Percentiles rank a stretch among this genome's conserved stretches.
Conservation (phyloP, 2,797 vertebrate species). For the Heteromormyrus szaboi region DNA sequence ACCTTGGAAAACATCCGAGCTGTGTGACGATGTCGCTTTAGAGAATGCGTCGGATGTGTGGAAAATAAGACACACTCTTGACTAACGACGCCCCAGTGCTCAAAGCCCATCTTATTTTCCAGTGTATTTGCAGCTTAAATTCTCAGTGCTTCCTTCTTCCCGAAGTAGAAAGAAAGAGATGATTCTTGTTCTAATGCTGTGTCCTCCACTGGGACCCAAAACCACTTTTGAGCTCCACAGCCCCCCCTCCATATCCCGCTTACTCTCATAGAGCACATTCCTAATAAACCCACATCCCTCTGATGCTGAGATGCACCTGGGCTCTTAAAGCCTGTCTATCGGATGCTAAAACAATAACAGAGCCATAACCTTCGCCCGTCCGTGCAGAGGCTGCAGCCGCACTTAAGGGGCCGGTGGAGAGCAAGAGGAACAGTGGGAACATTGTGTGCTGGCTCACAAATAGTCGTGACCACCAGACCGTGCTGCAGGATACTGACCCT, state of each 20-base stretch:
- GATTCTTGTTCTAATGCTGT: neutral
- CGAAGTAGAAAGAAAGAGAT: neutral
- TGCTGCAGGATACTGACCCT: neutral
- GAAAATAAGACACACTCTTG: neutral
- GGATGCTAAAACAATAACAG: neutral
- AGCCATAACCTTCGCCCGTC: neutral
- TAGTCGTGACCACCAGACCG: neutral
- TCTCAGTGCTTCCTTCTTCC: neutral
- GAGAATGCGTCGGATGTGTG: neutral
- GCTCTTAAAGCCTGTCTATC: neutral
- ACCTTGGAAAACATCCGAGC: neutral
- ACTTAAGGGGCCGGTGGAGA: neutral
- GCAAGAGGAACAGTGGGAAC: neutral
- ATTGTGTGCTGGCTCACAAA: neutral
- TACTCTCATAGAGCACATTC: neutral
- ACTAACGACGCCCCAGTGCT: neutral
- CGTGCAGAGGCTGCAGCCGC: neutral
- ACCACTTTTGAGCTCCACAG: neutral
- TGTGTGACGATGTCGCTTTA: neutral
- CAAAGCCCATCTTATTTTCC: neutral
- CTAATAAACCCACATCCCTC: neutral
- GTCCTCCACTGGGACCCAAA: neutral
- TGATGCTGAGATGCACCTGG: neutral
- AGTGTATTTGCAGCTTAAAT: neutral
- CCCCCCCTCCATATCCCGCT: neutral